phyloP scores from a whole-genome alignment of 2,797 vertebrate genomes.

The Amphiprion clarkii region DNA sequence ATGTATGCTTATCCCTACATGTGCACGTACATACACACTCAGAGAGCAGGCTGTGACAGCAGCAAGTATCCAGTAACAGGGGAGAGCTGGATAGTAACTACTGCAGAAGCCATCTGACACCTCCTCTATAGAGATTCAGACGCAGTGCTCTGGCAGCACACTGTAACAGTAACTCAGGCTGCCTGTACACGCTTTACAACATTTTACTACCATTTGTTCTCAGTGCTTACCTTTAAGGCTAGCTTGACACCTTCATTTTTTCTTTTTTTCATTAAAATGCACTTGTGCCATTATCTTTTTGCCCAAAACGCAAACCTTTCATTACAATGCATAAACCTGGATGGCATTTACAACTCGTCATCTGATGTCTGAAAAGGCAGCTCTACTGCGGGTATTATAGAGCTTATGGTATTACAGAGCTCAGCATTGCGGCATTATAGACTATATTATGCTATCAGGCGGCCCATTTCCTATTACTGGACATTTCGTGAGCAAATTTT shows the following conservation, averaged over 20 bases:
- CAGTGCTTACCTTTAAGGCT: conserved; percentile 2
- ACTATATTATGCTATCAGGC: neutral
- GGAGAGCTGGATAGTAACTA: conserved; percentile 52
- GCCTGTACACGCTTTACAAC: conserved; percentile 8
- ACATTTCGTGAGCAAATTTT: conserved; percentile 6
- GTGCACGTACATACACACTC: conserved; percentile 28
- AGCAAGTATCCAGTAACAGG: conserved; percentile 63
- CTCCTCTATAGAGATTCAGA: conserved; percentile 59
- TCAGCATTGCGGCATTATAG: neutral
- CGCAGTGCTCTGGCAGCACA: conserved; percentile 50
- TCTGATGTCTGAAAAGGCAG: conserved; percentile 4
- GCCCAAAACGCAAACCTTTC: neutral
- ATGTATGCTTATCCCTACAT: neutral
- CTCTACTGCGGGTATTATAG: neutral
- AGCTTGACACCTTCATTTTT: neutral
- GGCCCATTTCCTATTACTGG: neutral
- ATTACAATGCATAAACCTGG: neutral
- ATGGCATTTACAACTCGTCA: neutral
- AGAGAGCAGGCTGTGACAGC: conserved; percentile 27
- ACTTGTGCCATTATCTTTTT: neutral
- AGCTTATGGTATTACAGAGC: neutral
- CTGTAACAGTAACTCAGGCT: conserved; percentile 44
- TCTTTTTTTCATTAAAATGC: neutral
- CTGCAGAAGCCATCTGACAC: conserved; percentile 78
- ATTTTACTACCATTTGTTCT: conserved; percentile 12